Evolutionary conservation across 92 coral and sea anemone species (phyloP), one percentile per base, ranked within the genome.

Genomic region (Porites lobata): DNA sequence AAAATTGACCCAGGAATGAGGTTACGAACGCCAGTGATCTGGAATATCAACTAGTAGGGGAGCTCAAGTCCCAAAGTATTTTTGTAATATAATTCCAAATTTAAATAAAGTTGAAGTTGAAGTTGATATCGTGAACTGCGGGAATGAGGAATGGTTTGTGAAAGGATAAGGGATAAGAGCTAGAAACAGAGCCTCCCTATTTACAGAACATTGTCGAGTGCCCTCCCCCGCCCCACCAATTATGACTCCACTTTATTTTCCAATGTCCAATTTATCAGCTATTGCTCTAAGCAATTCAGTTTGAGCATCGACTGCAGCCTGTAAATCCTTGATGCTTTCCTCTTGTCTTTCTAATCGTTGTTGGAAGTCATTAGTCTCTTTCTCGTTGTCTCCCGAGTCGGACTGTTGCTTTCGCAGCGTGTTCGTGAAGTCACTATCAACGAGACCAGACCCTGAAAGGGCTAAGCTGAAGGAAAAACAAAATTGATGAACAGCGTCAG

Each of bases 221-320:
- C 47, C 7, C 47, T 38, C 47, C 47, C 47, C 47, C 5, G 47
- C 5, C 7, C 47, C 47, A 38, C 47, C 47, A 3, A 38, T 38
- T 38, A 38, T 38, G 47, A 38, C 47, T 38, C 6, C 47, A 38
- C 47, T 78, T 9, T 32, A 20, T 1, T 85, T 85, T 50, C 83
- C 61, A 2, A 56, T 56, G 11, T 56, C 89, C 29, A 95, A 86
- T 85, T 92, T 95, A 72, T 87, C 86, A 53, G 94, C 94, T 68
- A 93, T 91, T 0, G 89, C 87, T 50, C 68, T 78, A 18, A 95
- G 86, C 9, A 95, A 19, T 83, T 76, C 83, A 47, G 77, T 69
- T 56, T 93, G 98, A 10, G 90, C 87, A 58, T 94, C 98, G n/a
- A 94, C 76, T 13, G 93, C 87, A 65, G 82, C 92, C 78, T 94